Evolutionary conservation across 1,140 invertebrate genomes (phyloP).

Genomic region (Paracyclopina nana): DNA sequence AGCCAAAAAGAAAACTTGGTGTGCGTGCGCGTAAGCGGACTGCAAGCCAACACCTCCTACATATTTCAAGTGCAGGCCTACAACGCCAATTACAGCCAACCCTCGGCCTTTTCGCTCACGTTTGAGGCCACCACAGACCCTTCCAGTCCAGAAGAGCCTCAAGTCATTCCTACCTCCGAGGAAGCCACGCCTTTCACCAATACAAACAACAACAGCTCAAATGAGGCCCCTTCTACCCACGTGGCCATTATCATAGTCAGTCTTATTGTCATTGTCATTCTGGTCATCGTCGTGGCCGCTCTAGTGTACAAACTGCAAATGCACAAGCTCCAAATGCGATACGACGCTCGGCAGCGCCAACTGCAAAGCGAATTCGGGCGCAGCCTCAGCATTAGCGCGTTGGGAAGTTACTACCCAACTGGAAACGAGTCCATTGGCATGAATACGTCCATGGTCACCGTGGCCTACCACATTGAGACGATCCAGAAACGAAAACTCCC

Average conservation of each 20-base stretch:
- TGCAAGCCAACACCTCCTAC: background rate
- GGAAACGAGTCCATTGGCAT: too few relatives aligned
- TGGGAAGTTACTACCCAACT: background rate
- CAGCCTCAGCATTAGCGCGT: too few relatives aligned
- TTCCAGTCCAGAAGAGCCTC: background rate
- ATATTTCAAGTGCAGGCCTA: background rate
- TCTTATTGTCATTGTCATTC: background rate
- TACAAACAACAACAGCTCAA: background rate
- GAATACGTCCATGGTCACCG: too few relatives aligned
- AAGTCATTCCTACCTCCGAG: background rate
- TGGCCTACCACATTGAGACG: too few relatives aligned
- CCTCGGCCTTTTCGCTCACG: too few relatives aligned
- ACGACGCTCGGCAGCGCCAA: background rate
- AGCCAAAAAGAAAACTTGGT: background rate
- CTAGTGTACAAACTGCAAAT: background rate
- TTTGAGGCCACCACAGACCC: background rate
- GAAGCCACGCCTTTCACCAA: background rate
- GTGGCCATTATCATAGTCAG: background rate
- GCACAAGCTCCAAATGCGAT: background rate
- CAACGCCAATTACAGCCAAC: too few relatives aligned
- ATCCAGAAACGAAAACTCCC: too few relatives aligned
- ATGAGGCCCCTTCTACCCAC: background rate
- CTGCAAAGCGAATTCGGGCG: background rate
- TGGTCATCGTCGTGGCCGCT: background rate
- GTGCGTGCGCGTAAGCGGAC: background rate